Evolutionary conservation across 2,113 vertebrate species (phyloP).

Genomic region (Cephalopterus ornatus): DNA sequence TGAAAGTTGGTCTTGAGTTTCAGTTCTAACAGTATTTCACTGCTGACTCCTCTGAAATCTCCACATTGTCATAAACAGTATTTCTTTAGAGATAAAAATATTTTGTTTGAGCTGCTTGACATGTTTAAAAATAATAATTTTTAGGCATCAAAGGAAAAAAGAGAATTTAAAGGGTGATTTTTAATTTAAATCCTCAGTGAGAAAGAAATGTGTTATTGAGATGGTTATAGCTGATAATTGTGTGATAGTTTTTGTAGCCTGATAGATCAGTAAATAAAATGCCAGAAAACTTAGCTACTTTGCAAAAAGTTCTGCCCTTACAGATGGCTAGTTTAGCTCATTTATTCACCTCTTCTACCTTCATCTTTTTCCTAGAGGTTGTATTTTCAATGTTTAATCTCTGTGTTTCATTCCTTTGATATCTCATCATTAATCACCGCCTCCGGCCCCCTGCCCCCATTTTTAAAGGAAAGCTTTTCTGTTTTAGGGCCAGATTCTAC

Average conservation of each 20-base stretch:
- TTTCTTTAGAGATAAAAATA: not conserved
- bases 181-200: not conserved
- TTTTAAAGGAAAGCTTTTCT: not conserved
- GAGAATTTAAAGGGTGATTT: not conserved
- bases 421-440: not conserved
- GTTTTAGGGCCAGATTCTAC: not conserved
- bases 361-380: not conserved
- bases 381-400: not conserved
- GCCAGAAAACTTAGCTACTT: not conserved
- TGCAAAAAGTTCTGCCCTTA: not conserved
- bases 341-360: not conserved
- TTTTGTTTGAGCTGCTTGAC: not conserved
- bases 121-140: not conserved
- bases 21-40: not conserved
- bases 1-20: not conserved
- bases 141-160: not conserved
- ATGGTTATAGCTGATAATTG: not conserved
- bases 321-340: not conserved
- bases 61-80: not conserved
- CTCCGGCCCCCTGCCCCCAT: rapidly evolving
- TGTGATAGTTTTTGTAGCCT: not conserved
- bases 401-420: not conserved
- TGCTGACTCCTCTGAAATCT: not conserved
- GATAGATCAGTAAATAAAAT: not conserved
- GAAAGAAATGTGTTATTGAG: not conserved